Conservation (phyloP, 2,113 vertebrate species). For the Myrmecophaga tridactyla region DNA sequence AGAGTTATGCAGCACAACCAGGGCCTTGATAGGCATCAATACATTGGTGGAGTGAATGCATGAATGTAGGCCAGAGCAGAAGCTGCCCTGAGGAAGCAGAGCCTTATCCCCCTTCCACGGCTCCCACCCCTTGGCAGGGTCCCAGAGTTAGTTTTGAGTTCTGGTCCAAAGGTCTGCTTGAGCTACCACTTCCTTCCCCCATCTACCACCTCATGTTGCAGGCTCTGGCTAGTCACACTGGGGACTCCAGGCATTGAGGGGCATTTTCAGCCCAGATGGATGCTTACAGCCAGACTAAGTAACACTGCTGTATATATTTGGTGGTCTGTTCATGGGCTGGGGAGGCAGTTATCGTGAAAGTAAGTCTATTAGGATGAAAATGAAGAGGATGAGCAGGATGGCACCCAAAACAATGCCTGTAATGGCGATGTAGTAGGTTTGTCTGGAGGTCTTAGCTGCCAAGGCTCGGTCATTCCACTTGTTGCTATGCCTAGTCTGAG, state of each 20-base stretch:
- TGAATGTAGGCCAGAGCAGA: neutral
- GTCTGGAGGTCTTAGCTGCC: neutral
- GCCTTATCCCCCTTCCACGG: neutral
- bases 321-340: neutral
- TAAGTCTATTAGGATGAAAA: neutral
- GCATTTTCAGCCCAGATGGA: neutral
- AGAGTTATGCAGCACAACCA: neutral
- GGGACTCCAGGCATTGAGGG: neutral
- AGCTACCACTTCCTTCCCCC: neutral
- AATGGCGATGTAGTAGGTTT: neutral
- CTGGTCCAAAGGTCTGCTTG: neutral
- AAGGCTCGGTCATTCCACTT: neutral
- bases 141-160: neutral
- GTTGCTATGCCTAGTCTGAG: conserved; percentile 24
- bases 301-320: conserved; percentile 20
- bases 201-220: neutral
- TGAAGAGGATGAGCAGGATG: neutral
- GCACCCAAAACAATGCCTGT: neutral
- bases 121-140: neutral
- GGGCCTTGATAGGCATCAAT: neutral
- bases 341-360: neutral
- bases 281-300: neutral
- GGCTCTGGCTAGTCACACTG: neutral
- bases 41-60: neutral
- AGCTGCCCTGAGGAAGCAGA: neutral